Conservation (phyloP, 2,113 vertebrate genomes). For the Ammodytes marinus region DNA sequence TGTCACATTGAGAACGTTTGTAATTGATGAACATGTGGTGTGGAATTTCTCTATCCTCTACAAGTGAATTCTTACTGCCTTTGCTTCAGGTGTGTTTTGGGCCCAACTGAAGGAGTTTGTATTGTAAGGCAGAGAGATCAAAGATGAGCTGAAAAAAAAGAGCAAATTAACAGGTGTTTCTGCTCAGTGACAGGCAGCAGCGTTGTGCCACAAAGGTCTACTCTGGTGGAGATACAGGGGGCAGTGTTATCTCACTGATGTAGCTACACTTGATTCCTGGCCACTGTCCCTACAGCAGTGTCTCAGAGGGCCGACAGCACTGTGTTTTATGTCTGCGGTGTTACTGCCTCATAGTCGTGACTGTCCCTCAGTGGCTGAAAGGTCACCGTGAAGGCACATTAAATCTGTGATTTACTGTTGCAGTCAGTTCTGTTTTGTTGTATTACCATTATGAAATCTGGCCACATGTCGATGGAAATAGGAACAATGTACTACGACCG, state of each 20-base stretch:
- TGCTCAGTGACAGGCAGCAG: neutral
- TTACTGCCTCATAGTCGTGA: slow-evolving; percentile 49
- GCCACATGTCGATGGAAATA: neutral
- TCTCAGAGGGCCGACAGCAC: slow-evolving; percentile 29
- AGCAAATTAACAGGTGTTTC: neutral
- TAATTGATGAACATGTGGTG: slow-evolving; percentile 20
- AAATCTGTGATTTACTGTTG: slow-evolving; percentile 51
- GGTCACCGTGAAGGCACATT: slow-evolving; percentile 54
- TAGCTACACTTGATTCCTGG: slow-evolving; percentile 24
- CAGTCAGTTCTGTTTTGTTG: neutral
- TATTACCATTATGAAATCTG: slow-evolving; percentile 32
- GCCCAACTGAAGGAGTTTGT: neutral
- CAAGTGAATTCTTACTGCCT: neutral
- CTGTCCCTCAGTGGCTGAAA: slow-evolving; percentile 52
- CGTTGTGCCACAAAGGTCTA: neutral
- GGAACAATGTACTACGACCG: neutral
- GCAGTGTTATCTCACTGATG: slow-evolving; percentile 70
- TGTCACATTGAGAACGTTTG: neutral
- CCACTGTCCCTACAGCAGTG: slow-evolving; percentile 36
- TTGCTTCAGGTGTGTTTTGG: neutral
- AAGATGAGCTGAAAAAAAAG: slow-evolving; percentile 1
- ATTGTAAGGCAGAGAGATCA: neutral
- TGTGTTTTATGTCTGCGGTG: slow-evolving; percentile 48
- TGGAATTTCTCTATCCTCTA: neutral
- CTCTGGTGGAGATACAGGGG: slow-evolving; percentile 61